Percentiles rank a stretch among this genome's conserved stretches.
Evolutionary conservation across 1,140 invertebrate genomes (phyloP).

Genomic region (Stenopsyche tienmushanensis): DNA sequence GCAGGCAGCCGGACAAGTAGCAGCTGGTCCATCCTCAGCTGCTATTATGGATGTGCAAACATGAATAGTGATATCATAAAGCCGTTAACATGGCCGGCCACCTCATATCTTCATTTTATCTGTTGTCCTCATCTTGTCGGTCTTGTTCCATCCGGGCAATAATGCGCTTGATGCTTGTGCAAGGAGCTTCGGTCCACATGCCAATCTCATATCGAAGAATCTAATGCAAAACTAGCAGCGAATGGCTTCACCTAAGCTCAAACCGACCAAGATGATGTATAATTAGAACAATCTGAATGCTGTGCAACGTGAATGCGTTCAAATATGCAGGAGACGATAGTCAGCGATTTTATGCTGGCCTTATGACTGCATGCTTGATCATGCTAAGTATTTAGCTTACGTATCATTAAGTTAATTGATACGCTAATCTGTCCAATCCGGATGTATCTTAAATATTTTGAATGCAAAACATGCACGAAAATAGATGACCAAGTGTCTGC

Average conservation of each 20-base stretch:
- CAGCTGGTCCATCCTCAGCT: no score
- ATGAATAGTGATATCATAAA: background rate
- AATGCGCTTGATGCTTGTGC: background rate
- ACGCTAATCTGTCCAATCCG: no score
- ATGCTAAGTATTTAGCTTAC: no score
- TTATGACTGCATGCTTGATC: no score
- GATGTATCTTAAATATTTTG: no score
- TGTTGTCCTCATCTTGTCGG: background rate
- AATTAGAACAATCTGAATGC: background rate
- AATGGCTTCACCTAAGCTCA: no score
- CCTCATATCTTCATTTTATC: background rate
- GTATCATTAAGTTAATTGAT: no score
- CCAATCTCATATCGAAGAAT: background rate
- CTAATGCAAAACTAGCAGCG: background rate
- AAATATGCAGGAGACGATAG: no score
- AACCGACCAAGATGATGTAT: background rate
- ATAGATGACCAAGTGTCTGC: no score
- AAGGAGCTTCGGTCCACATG: background rate
- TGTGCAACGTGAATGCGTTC: background rate
- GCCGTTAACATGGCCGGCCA: background rate
- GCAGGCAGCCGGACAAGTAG: background rate
- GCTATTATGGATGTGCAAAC: background rate
- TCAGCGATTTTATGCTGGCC: no score
- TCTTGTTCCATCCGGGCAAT: background rate
- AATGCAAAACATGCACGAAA: no score